phyloP scores from a whole-genome alignment of 1,140 invertebrate species.

The Platyscapa corneri region DNA sequence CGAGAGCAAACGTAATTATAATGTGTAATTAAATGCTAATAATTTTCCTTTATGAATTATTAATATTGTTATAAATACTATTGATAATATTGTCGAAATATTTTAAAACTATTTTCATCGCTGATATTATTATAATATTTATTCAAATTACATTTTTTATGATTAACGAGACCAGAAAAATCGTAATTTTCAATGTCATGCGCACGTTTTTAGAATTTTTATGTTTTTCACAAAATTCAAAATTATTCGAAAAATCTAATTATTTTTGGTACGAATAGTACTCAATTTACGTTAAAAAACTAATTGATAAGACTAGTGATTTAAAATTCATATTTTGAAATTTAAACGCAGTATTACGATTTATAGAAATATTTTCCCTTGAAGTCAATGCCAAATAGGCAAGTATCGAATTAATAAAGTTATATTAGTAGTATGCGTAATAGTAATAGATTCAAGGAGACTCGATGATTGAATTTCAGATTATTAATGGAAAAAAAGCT shows the following conservation, averaged over 20 bases:
- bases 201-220: no score
- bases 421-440: not conserved
- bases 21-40: not conserved
- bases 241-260: not conserved
- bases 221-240: not conserved
- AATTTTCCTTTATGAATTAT: not conserved
- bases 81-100: no score
- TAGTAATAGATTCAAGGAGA: not conserved
- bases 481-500: not conserved
- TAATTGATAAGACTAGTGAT: not conserved
- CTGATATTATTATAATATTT: not conserved
- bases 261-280: not conserved
- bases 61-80: not conserved
- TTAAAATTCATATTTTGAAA: not conserved
- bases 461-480: not conserved
- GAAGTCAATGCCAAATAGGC: not conserved
- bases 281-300: not conserved
- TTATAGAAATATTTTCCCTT: not conserved
- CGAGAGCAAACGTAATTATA: not conserved
- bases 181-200: not conserved
- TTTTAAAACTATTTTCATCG: not conserved
- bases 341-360: not conserved
- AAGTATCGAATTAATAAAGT: not conserved
- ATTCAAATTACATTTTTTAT: not conserved
- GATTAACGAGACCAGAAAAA: not conserved